These are phyloP conservation scores for Amiota minor DNA, from an alignment of 2,888 invertebrate species.

Conservation along the genomic window DNA sequence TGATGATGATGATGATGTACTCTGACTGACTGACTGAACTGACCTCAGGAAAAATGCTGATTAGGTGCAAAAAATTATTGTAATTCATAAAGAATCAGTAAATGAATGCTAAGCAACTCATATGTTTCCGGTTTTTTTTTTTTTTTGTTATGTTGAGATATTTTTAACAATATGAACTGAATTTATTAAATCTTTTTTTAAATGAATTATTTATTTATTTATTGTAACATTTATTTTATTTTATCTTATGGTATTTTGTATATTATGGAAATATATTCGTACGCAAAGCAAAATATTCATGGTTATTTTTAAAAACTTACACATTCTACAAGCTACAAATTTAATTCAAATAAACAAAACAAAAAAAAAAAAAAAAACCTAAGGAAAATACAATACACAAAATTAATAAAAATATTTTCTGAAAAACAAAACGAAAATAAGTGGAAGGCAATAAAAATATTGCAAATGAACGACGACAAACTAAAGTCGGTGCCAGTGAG, in stretches of 20 bases:
- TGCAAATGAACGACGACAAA: neutral
- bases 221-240: conserved; percentile 50
- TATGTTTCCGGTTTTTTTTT: neutral
- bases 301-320: conserved; percentile 70
- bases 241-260: no score
- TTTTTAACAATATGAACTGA: neutral
- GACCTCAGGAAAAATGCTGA: conserved; percentile 6
- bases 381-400: neutral
- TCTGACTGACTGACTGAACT: neutral
- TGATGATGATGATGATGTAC: neutral
- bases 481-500: neutral
- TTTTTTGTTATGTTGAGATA: neutral
- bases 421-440: conserved; percentile 3
- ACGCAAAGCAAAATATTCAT: neutral
- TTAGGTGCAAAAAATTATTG: neutral
- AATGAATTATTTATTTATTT: conserved; percentile 59
- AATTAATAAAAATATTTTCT: conserved; percentile 7
- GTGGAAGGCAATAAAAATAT: neutral
- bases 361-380: conserved; percentile 9
- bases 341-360: conserved; percentile 38
- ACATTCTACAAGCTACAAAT: conserved; percentile 65
- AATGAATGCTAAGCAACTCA: neutral
- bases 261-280: conserved; percentile 38
- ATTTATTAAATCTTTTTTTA: conserved; percentile 47
- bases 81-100: neutral